Evolutionary conservation across 2,113 vertebrate species (phyloP).

Genomic region (Ciconia stormi): DNA sequence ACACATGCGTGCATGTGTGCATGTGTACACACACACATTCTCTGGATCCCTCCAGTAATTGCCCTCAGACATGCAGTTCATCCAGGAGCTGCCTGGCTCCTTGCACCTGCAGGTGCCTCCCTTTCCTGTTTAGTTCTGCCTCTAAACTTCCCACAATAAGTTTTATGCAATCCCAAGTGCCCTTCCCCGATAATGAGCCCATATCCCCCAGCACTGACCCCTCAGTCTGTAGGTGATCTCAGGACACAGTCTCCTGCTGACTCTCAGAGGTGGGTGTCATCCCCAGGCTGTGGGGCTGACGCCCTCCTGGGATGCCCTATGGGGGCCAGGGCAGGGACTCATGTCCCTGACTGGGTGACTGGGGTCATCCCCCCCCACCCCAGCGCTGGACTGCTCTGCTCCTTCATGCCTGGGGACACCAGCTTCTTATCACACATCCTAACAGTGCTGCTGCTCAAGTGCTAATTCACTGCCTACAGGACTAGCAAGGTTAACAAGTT

Average conservation of each 20-base stretch:
- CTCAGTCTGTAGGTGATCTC: background rate
- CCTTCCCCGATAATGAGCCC: background rate
- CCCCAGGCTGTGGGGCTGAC: background rate
- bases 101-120: background rate
- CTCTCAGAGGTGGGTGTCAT: background rate
- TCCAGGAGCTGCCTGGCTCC: background rate
- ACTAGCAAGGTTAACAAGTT: background rate
- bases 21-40: background rate
- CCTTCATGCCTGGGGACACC: background rate
- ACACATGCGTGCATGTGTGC: fast-evolving
- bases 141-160: background rate
- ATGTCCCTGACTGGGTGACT: background rate
- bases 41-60: background rate
- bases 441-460: background rate
- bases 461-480: background rate
- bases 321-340: background rate
- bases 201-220: background rate
- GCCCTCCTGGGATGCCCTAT: background rate
- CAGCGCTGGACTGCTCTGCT: background rate
- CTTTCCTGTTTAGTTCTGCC: background rate
- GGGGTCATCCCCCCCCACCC: background rate
- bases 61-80: background rate
- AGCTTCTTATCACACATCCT: background rate
- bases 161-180: background rate
- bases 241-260: background rate